phyloP scores from a whole-genome alignment of 2,113 vertebrate genomes.

The Carettochelys insculpta region DNA sequence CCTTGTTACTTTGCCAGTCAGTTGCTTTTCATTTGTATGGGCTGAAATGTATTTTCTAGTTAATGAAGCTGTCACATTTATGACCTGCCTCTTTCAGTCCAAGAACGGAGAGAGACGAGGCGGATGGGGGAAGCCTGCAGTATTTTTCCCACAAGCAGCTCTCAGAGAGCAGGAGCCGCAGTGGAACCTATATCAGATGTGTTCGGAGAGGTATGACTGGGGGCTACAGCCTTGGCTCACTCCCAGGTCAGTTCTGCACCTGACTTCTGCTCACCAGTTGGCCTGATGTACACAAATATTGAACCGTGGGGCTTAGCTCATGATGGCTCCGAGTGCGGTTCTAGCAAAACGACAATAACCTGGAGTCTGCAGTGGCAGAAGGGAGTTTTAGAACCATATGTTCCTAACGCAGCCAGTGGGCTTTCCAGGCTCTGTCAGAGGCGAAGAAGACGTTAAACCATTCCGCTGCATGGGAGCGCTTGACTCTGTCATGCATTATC shows the following conservation, averaged over 20 bases:
- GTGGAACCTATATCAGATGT: neutral
- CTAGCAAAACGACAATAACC: neutral
- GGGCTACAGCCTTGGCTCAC: neutral
- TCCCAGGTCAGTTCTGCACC: neutral
- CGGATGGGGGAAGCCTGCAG: neutral
- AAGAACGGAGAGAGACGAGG: neutral
- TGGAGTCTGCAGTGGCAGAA: neutral
- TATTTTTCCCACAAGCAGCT: neutral
- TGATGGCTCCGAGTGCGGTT: neutral
- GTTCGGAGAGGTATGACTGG: neutral
- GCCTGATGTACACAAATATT: neutral
- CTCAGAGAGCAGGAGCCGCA: neutral
- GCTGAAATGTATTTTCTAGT: conserved; percentile 43
- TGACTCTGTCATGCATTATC: neutral
- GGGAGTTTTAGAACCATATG: neutral
- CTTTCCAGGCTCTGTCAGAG: neutral
- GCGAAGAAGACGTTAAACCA: neutral
- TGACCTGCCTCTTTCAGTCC: neutral
- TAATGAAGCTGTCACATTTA: conserved; percentile 52
- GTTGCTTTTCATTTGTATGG: conserved; percentile 25
- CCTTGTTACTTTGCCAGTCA: neutral
- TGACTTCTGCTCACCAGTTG: neutral
- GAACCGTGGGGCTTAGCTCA: neutral
- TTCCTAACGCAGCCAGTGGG: too few relatives aligned
- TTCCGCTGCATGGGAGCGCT: neutral